Base-by-base conservation (phyloP, 1,140 invertebrate species). In the Asbolus verrucosus region DNA sequence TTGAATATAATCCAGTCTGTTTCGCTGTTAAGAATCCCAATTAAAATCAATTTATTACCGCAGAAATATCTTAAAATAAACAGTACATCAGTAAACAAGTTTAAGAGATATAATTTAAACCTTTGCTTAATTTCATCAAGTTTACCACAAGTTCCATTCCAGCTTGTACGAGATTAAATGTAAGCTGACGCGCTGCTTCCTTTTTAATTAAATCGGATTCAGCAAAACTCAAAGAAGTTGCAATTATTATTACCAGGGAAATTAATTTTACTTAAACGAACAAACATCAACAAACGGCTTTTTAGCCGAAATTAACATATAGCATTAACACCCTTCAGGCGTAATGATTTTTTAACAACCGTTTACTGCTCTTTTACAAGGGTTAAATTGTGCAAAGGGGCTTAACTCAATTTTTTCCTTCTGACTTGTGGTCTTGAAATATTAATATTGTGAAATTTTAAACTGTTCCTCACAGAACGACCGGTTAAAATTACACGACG, bases 91-190 rank as follows among this genome's bases (percentile, higher is more conserved):
- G 46, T 54, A 54, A 54, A 54, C 46, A 54, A 54, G 19, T 27
- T 54, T 54, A 54, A 54, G 27, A 54, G 46, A 54, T 54, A 54
- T 54, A 24, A 54, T 54, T 36, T 54, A 30, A 27, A 54, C 19
- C 46, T 54, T 54, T 54, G 13, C 46, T 54, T 54, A 54, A 54
- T 54, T 54, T 54, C 46, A 54, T 54, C 46, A 54, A 54, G 46
- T 54, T 54, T 21, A 27, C 46, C 46, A 21, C 46, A 54, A 54
- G 46, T 54, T 54, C 46, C 24, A 27, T 27, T 27, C 16, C 43
- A 19, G 43, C 43, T 50, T 27, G 46, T n/a, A 54, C 14, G 27
- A 54, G 27, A 54, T 54, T 54, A 54, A 54, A 54, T 54, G 21
- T 27, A 54, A 54, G 46, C 46, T 21, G 46, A 54, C 21, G 46